phyloP scores from a whole-genome alignment of 2,113 vertebrate species.

The Epinephelus fuscoguttatus region DNA sequence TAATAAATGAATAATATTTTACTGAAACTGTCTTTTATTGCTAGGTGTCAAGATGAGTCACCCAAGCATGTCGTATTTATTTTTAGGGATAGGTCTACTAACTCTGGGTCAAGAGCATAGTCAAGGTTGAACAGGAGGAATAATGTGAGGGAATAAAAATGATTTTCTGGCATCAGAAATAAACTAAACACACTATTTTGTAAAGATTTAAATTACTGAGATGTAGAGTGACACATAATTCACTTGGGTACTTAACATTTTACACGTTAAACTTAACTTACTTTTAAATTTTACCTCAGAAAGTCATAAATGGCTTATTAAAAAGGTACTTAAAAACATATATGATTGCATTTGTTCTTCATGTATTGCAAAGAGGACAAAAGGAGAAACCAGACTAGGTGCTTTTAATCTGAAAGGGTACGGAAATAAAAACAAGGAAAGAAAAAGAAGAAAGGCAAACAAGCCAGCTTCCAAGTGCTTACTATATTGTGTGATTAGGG shows the following conservation, averaged over 20 bases:
- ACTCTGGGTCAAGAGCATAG: neutral
- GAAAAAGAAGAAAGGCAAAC: neutral
- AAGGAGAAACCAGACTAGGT: neutral
- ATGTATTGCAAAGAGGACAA: neutral
- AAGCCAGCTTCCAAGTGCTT: neutral
- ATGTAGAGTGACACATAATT: neutral
- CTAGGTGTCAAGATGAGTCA: neutral
- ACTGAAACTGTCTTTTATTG: slow-evolving; percentile 39
- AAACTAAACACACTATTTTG: neutral
- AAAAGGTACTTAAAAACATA: neutral
- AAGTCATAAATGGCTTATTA: neutral
- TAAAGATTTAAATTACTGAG: neutral
- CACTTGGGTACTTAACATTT: neutral
- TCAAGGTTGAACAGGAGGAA: neutral
- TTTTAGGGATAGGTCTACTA: neutral
- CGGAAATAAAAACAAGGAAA: neutral
- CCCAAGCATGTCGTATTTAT: neutral
- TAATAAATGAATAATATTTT: slow-evolving; percentile 77
- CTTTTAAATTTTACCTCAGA: neutral
- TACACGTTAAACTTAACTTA: neutral
- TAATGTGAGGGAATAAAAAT: neutral
- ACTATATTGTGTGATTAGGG: slow-evolving; percentile 48
- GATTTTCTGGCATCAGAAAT: neutral
- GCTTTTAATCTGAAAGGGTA: slow-evolving; percentile 2
- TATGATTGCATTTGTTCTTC: neutral